phyloP scores from a whole-genome alignment of 2,797 vertebrate species.

The Thalassophryne amazonica region DNA sequence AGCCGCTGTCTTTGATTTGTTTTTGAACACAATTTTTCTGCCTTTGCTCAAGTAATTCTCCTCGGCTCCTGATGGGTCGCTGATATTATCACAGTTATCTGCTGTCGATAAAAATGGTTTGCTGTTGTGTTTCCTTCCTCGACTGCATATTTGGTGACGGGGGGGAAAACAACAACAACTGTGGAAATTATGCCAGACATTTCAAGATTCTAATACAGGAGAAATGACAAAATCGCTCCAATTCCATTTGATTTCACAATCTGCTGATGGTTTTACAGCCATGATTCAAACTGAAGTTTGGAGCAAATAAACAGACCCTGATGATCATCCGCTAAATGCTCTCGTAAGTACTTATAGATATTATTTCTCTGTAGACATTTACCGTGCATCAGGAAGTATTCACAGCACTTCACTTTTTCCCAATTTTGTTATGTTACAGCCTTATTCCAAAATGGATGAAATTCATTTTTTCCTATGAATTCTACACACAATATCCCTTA shows the following conservation, averaged over 20 bases:
- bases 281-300: constrained; percentile 36
- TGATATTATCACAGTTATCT: constrained; percentile 51
- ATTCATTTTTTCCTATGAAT: no score
- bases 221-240: constrained; percentile 4
- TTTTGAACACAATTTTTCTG: constrained; percentile 31
- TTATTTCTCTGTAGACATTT: constrained; percentile 5
- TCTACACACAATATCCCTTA: no score
- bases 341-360: neutral
- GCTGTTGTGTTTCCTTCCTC: constrained; percentile 29
- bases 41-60: constrained; percentile 29
- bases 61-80: constrained; percentile 25
- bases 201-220: constrained; percentile 26
- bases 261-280: constrained; percentile 16
- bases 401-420: no score
- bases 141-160: constrained; percentile 6
- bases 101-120: constrained; percentile 8
- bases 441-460: no score
- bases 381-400: no score
- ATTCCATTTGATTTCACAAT: constrained; percentile 33
- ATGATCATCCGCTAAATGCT: constrained; percentile 27
- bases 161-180: neutral
- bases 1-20: constrained; percentile 51
- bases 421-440: no score
- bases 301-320: constrained; percentile 22
- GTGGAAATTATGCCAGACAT: constrained; percentile 17